Evolutionary conservation across 2,888 invertebrate genomes (phyloP).

Genomic region (Cephus pygmeus): DNA sequence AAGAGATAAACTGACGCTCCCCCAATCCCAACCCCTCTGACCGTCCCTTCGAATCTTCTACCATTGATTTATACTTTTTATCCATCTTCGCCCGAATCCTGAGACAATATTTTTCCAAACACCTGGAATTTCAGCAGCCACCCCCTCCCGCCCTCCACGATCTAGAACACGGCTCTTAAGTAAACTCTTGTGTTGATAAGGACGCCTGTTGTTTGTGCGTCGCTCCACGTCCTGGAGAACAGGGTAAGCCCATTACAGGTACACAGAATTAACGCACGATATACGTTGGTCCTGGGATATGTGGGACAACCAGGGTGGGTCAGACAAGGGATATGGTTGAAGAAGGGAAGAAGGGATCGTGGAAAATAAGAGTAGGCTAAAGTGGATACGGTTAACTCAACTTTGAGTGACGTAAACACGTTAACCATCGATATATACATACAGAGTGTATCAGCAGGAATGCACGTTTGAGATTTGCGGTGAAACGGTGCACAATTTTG

Average conservation of each 20-base stretch:
- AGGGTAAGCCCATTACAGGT: slow-evolving; percentile 48
- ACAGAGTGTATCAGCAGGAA: no score
- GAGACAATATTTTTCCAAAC: neutral
- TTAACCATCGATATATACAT: no score
- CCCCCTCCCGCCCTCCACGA: neutral
- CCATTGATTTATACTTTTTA: neutral
- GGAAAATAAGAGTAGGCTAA: neutral
- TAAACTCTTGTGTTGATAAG: slow-evolving; percentile 35
- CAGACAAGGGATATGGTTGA: slow-evolving; percentile 16
- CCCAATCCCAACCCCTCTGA: no score
- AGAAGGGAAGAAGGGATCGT: slow-evolving; percentile 13
- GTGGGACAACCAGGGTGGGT: slow-evolving; percentile 18
- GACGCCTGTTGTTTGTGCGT: slow-evolving; percentile 10
- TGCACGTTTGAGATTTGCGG: no score
- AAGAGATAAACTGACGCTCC: no score
- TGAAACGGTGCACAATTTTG: no score
- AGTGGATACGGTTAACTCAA: no score
- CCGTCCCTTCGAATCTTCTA: no score
- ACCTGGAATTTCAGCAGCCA: neutral
- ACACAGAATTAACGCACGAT: slow-evolving; percentile 30
- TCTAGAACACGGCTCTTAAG: slow-evolving; percentile 22
- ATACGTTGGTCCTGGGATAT: slow-evolving; percentile 10
- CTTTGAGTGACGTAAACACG: no score
- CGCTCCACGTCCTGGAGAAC: slow-evolving; percentile 32
- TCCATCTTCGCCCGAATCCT: neutral